Percentiles rank a stretch among this genome's conserved stretches.
These are phyloP conservation scores for Sebastes iracundus DNA, from an alignment of 2,797 vertebrate genomes.

Conservation along the genomic window DNA sequence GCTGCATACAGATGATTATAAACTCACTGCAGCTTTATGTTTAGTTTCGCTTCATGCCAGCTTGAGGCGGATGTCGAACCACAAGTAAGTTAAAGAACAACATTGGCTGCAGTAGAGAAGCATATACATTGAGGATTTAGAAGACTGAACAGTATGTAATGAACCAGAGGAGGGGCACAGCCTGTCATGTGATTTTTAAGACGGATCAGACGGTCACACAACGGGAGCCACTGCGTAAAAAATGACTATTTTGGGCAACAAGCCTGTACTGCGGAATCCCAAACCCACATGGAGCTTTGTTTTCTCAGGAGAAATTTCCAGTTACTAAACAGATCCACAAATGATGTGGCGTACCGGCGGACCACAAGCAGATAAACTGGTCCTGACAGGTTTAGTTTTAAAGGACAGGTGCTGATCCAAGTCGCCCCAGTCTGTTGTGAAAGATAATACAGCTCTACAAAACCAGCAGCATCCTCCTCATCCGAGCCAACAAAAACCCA, in stretches of 20 bases:
- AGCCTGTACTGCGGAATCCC: neutral
- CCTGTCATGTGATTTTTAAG: neutral
- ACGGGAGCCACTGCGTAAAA: conserved; percentile 1
- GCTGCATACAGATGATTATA: conserved; percentile 6
- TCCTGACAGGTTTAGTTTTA: neutral
- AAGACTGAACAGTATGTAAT: neutral
- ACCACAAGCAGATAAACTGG: neutral
- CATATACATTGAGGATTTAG: neutral
- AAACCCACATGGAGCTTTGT: neutral
- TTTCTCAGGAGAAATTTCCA: neutral
- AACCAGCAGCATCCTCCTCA: neutral
- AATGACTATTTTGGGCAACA: neutral
- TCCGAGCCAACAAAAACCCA: neutral
- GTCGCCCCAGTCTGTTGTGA: neutral
- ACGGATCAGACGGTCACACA: conserved; percentile 9
- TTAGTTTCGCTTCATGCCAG: conserved; percentile 21
- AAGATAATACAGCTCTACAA: neutral
- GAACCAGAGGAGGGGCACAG: neutral
- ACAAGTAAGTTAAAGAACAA: neutral
- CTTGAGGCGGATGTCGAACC: neutral
- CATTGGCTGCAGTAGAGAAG: neutral
- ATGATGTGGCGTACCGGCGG: neutral
- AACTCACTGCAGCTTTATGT: conserved; percentile 14
- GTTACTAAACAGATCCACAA: neutral
- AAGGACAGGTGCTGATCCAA: neutral